Base-by-base conservation (phyloP, 2,888 invertebrate species). In the Caenorhabditis sulstoni region DNA sequence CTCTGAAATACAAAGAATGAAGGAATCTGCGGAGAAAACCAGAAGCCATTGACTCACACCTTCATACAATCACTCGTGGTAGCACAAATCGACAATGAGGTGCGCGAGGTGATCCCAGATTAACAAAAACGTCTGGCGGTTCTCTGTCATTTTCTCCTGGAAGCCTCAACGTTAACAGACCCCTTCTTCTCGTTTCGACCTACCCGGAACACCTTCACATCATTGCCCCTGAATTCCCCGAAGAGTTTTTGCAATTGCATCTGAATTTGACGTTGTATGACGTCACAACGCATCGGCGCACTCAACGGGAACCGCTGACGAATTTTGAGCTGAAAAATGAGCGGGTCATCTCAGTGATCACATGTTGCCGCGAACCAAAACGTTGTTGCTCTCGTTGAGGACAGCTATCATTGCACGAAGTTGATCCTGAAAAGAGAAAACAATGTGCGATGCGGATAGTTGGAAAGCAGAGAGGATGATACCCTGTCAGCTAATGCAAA, bases 241-340 rank as follows among this genome's bases (percentile, higher is more conserved):
- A 62, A 57, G 45, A 71, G 62, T 11, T 57, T 41, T 35, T 64
- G 71, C 62, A 71, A 49, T 20, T 70, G 70, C 53, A 62, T 53
- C 55, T 71, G 71, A 62, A 62, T 64, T 64, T 57, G 71, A 62
- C 71, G 55, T 61, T 71, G 71, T 35, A 71, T 71, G 71, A 71
- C 71, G 71, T 62, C 71, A 61, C 70, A 70, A 11, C 70, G 55
- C 8, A 61, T 70, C 45, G 61, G 53, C 71, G 71, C 62, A 55
- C 57, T 71, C 62, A 62, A 71, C 55, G 71, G 53, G 71, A 71
- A 71, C 71, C 62, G 62, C 35, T 71, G 71, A 71, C 62, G 62
- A 55, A 71, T 53, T 71, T 64, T 71, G 62, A 62, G 62, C 71
- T 71, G 62, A 45, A 70, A 70, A 16, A 18, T 29, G 14, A 44